Conservation (phyloP, 2,888 invertebrate genomes). For the Thymelicus acteon region DNA sequence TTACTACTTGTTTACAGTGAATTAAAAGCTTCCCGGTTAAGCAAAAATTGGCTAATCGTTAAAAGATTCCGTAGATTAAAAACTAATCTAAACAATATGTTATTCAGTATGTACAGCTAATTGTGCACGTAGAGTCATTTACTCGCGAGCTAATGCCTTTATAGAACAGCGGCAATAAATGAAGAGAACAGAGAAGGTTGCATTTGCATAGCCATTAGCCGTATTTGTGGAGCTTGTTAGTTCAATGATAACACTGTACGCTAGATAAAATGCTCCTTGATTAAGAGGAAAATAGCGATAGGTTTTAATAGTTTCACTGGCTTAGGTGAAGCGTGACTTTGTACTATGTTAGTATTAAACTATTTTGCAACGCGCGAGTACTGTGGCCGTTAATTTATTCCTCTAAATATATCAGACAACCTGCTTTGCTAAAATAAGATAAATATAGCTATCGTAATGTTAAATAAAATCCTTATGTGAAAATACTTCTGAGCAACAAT, state of each 20-base stretch:
- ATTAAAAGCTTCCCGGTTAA: no score
- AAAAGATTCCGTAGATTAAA: no score
- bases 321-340: not conserved
- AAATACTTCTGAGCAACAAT: no score
- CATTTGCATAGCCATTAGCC: constrained; percentile 57
- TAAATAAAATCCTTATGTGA: no score
- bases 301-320: not conserved
- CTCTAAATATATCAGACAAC: no score
- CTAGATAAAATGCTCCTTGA: constrained; percentile 20
- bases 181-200: constrained; percentile 42
- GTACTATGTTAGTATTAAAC: no score
- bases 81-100: not conserved
- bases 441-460: no score
- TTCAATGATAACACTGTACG: constrained; percentile 17
- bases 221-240: constrained; percentile 34
- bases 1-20: no score
- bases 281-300: constrained; percentile 17
- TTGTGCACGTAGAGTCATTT: constrained; percentile 5
- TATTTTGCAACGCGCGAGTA: no score
- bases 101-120: not conserved
- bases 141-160: constrained; percentile 32
- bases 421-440: no score
- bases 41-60: no score
- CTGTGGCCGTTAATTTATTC: no score
- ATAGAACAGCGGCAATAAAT: constrained; percentile 50